Conservation (phyloP, 2,888 invertebrate genomes). For the Lamellibrachia columna region DNA sequence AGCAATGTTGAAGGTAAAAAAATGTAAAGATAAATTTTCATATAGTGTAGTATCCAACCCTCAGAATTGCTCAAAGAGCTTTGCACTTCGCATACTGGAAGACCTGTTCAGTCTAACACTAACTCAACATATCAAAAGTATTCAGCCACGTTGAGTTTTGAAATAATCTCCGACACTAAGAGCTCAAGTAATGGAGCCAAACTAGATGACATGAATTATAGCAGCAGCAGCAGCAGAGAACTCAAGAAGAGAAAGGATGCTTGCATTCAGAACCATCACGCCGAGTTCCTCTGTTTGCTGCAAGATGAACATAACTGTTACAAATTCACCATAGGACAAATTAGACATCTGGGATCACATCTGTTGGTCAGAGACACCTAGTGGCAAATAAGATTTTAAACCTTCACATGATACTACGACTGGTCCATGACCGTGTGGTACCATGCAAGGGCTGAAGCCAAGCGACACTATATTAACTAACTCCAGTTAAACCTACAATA, state of each 20-base stretch:
- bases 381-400: background rate
- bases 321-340: background rate
- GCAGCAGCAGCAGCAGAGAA: background rate
- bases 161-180: background rate
- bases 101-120: too few species aligned
- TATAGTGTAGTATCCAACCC: too few species aligned
- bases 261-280: background rate
- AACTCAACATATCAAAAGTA: too few species aligned
- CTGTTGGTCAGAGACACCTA: slow-evolving; percentile 1
- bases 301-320: background rate
- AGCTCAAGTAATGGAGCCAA: background rate
- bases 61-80: too few species aligned
- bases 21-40: too few species aligned
- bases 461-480: background rate
- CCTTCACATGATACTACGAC: background rate
- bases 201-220: background rate
- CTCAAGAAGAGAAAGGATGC: slow-evolving; percentile 16
- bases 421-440: background rate
- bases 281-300: background rate
- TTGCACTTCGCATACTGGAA: too few species aligned
- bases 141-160: background rate
- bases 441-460: background rate
- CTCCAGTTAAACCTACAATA: background rate
- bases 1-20: background rate
- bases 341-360: slow-evolving; percentile 4